Evolutionary conservation across 2,113 vertebrate species (phyloP), one percentile per base, ranked within the genome.

Genomic region (Sinocyclocheilus rhinocerous): DNA sequence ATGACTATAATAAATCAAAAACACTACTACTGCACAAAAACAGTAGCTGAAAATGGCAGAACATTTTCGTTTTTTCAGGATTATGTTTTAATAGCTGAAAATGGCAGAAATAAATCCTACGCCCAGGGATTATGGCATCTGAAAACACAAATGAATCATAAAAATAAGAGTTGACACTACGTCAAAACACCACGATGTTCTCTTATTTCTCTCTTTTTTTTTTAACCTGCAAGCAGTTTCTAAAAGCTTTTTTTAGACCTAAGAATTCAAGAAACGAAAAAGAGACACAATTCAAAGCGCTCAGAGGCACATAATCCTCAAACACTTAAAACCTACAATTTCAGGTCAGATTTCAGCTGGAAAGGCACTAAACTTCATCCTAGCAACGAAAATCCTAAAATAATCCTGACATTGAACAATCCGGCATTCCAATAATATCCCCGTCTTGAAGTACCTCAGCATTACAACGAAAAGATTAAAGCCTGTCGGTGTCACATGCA

Each of bases 401-500:
- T 83, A 87, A 87, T 83, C 85, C 59, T 83, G 70, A 83, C 57
- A 76, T 55, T 36, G 45, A 78, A 86, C 67, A 86, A 50, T 55
- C 48, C 20, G 48, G 29, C 65, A 4, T 73, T 57, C 45, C 67
- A 59, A 85, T 57, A 76, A 76, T 52, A 77, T 55, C 9, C 33
- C 22, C 7, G 15, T 69, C 45, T 61, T 87, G 52, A 85, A 55
- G n/a, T 81, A 81, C 72, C 81, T 76, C 70, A 85, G 67, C 57
- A 20, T 63, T 81, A 76, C 65, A 86, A 45, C 16, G 52, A n/a
- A 72, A 65, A 86, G 78, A 82, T 86, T 86, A 82, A 87, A 87
- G 85, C 29, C 59, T 87, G 70, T 36, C 55, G 72, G 63, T 83
- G 79, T 85, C 80, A 80, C 57, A 20, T 33, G 16, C n/a, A 61